Base-by-base conservation (phyloP, 2,888 invertebrate genomes). In the Drosophila nigricruria region DNA sequence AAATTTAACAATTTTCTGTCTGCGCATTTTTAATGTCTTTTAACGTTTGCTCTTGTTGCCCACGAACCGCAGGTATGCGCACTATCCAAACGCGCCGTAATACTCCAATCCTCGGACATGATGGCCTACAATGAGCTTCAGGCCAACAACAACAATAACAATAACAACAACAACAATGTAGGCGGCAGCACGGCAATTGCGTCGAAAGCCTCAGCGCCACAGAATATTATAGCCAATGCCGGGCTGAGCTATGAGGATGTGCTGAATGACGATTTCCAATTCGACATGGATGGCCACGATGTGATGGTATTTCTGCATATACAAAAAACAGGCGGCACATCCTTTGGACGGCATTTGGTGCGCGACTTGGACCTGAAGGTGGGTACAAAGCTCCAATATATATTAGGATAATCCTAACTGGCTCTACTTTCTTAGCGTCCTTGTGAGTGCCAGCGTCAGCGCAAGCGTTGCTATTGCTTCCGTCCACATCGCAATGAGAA, bases 261-360 rank as follows among this genome's bases (percentile, higher is more conserved):
- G 87, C 94, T 97, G 63, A 97, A 97, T 91, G 97, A 97, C 91
- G 96, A 96, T 93, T 97, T 97, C 93, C 95, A 96, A 90, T 97
- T 97, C 93, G 97, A 97, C 93, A 96, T 97, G 93, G 96, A 97
- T 92, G 97, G 97, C 14, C 97, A 97, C 91, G 99, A 99, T 94
- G 99, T 99, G 64, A 97, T 99, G 95, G 99, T 99, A 96, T 99
- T 95, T 94, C 91, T 99, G 81, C 99, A 99, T 93, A 99, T 99
- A 93, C 99, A 99, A 93, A 99, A 99, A 94, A 99, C 99, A 59
- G 99, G 99, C 62, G 99, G 99, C 32, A 99, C 99, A 43, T 96
- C 98, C 9, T 99, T 99, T 92, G 99, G 99, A 61, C 96, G 97
- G 92, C 98, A 99, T 94, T 95, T 99, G 84, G 99, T 99, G 66